A percentile compares a stretch with the other conserved stretches of the same genome.
phyloP scores from a whole-genome alignment of 1,140 invertebrate species.

The Andrena cerasifolii region DNA sequence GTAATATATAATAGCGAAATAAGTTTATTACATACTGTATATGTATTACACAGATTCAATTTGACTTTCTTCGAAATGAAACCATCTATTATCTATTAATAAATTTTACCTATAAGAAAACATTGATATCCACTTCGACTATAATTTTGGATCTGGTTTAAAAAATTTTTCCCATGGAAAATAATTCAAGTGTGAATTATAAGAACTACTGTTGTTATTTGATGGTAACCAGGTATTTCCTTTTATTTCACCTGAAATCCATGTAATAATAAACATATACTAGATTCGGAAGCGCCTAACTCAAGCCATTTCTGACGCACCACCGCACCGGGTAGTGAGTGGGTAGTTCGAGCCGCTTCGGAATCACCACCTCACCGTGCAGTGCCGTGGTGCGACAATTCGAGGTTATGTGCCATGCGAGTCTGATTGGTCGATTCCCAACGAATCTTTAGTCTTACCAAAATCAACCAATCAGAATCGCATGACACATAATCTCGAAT shows the following conservation, averaged over 20 bases:
- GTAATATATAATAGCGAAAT: neutral
- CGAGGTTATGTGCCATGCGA: too few relatives aligned
- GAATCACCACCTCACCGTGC: too few relatives aligned
- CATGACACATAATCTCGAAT: too few relatives aligned
- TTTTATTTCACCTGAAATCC: constrained; percentile 72
- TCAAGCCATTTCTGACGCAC: too few relatives aligned
- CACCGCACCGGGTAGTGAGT: too few relatives aligned
- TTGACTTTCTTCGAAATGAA: neutral
- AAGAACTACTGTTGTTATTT: neutral
- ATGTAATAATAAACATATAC: constrained; percentile 37
- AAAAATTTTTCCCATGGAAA: constrained; percentile 77
- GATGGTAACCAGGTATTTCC: constrained; percentile 57
- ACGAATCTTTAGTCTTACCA: too few relatives aligned
- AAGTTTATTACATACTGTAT: neutral
- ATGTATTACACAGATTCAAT: neutral
- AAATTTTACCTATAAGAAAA: neutral
- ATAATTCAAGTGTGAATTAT: constrained; percentile 34
- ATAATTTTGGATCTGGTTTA: constrained; percentile 75
- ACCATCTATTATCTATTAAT: constrained; percentile 6
- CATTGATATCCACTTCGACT: constrained; percentile 4
- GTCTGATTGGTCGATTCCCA: too few relatives aligned
- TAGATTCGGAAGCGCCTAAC: too few relatives aligned
- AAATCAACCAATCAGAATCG: too few relatives aligned
- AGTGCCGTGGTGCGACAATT: too few relatives aligned
- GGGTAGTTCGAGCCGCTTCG: too few relatives aligned